A percentile compares a stretch with the other conserved stretches of the same genome.
Conservation (phyloP, 2,888 invertebrate genomes). For the Cyaniris semiargus region DNA sequence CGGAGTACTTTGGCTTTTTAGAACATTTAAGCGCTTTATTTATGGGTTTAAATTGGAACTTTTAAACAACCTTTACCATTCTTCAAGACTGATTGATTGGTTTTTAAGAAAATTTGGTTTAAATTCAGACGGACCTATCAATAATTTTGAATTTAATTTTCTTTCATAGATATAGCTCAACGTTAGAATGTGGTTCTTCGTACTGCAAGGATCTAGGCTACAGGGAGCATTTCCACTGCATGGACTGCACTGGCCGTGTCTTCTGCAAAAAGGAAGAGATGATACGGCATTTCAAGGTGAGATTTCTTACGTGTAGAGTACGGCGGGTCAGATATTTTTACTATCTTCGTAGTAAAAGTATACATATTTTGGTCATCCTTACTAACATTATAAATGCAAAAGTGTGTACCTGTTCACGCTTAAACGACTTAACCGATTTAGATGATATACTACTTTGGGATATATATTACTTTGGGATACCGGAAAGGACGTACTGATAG, state of each 20-base stretch:
- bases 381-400: no score
- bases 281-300: conserved; percentile 94
- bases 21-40: background rate
- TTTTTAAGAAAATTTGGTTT: background rate
- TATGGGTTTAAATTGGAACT: background rate
- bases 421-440: no score
- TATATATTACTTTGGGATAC: no score
- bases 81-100: background rate
- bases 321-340: background rate
- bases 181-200: conserved; percentile 90
- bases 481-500: no score
- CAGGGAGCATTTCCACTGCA: conserved; percentile 97
- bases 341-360: background rate
- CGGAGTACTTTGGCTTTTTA: background rate
- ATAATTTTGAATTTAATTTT: background rate
- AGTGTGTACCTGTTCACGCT: no score
- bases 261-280: conserved; percentile 99
- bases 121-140: background rate
- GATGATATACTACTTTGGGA: no score
- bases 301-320: background rate
- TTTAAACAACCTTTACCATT: background rate
- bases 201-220: conserved; percentile 94
- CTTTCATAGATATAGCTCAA: conserved; percentile 83
- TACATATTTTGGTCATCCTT: background rate
- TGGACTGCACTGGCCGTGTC: conserved; percentile 87